Evolutionary conservation across 2,113 vertebrate species (phyloP), one percentile per base, ranked within the genome.

Genomic region (Todiramphus chloris): DNA sequence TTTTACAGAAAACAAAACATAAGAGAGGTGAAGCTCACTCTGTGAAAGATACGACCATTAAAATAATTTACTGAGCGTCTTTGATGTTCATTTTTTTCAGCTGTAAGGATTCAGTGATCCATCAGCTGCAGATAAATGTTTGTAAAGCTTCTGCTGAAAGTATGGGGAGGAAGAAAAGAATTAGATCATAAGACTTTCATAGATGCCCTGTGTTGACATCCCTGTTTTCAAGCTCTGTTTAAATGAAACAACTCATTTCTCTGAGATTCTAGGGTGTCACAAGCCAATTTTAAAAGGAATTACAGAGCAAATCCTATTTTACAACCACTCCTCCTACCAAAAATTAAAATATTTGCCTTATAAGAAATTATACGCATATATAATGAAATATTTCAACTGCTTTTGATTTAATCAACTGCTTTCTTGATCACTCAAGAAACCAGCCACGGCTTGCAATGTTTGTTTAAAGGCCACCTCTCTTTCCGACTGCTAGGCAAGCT

Each of bases 301-400:
- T 95, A 95, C 21, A 41, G 75, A 94, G 73, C 43, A 98, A 97
- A 97, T 97, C 87, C 90, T 85, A 78, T 95, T 98, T 97, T 80
- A 88, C 93, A 89, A 92, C 28, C 66, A 84, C 68, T 84, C 92
- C 95, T 94, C 89, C 83, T 89, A 90, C 60, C 43, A 94, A 89
- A 88, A 94, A 87, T 84, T 89, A 27, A 91, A 95, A 68, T 80
- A 96, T 80, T 96, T 78, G n/a, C 69, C 70, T 91, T 84, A 83
- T 59, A 83, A 96, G 93, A 95, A 97, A 95, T 93, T 78, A 76
- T 5, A 30, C n/a, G 93, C 0, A 0, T 35, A 55, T 33, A 50
- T 8, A 88, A 96, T 93, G 93, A 96, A 97, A 94, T 76, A 93
- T 87, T 91, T 92, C 81, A 80, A 89, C 87, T 96, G 63, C 46